Percentiles rank a stretch among this genome's conserved stretches.
These are phyloP conservation scores for Caenorhabditis japonica DNA, from an alignment of 2,888 invertebrate species.

Conservation along the genomic window DNA sequence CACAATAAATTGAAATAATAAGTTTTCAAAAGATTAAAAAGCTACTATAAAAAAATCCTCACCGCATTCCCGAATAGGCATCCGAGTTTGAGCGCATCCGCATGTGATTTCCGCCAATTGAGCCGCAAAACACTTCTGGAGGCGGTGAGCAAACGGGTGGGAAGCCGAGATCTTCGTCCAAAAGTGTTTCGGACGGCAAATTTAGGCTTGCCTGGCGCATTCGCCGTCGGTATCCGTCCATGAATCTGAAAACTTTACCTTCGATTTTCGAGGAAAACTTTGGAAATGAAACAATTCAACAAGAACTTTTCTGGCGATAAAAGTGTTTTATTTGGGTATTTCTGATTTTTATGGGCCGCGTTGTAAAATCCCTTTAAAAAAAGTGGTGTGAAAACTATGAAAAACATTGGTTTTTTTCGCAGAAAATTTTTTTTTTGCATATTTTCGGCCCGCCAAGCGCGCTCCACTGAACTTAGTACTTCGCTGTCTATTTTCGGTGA, in stretches of 20 bases:
- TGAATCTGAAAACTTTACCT: conserved; percentile 22
- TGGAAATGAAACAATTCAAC: neutral
- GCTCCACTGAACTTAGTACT: too few species aligned
- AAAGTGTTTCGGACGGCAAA: conserved; percentile 39
- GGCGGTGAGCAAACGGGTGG: conserved; percentile 63
- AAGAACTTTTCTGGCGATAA: neutral
- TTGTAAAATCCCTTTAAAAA: too few species aligned
- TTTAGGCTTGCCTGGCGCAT: conserved; percentile 53
- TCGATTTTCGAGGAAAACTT: neutral
- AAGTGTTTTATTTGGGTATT: neutral
- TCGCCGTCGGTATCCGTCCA: conserved; percentile 51
- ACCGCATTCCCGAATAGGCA: conserved; percentile 18
- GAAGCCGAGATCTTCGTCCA: conserved; percentile 55
- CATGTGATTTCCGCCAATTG: conserved; percentile 47
- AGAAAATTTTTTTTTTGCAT: too few species aligned
- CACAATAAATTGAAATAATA: too few species aligned
- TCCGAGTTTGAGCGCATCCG: conserved; percentile 44
- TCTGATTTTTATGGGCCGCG: neutral
- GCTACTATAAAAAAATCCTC: too few species aligned
- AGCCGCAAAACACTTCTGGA: conserved; percentile 54
- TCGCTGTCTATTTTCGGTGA: too few species aligned
- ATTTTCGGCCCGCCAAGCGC: too few species aligned
- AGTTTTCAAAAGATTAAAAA: too few species aligned
- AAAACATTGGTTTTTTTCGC: too few species aligned
- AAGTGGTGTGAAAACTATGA: too few species aligned